A percentile compares a stretch with the other conserved stretches of the same genome.
Evolutionary conservation across 2,888 invertebrate species (phyloP).

Genomic region (Nasonia oneida): DNA sequence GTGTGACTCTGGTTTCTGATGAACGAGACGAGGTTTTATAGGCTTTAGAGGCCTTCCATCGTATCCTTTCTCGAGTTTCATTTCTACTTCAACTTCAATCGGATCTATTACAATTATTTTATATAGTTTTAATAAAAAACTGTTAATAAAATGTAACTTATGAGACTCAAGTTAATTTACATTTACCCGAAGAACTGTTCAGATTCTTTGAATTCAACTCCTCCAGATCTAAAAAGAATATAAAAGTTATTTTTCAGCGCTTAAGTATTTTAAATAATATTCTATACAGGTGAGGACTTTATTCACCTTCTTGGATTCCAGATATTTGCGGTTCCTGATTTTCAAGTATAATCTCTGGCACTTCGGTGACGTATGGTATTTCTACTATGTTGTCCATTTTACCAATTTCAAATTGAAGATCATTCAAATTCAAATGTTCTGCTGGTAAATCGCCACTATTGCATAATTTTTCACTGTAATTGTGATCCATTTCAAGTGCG

Average conservation of each 20-base stretch:
- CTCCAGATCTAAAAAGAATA: neutral
- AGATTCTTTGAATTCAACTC: neutral
- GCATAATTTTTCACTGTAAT: slow-evolving; percentile 5
- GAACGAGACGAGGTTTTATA: neutral
- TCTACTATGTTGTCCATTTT: neutral
- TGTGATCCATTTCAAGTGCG: neutral
- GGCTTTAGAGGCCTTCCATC: neutral
- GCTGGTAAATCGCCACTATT: neutral
- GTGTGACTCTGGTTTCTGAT: neutral
- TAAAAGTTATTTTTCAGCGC: neutral
- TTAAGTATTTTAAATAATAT: neutral
- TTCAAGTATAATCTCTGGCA: neutral
- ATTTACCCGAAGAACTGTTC: neutral
- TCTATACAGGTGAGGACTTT: neutral
- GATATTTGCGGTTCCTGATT: neutral
- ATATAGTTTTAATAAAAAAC: neutral
- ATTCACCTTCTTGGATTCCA: neutral
- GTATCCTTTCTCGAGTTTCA: neutral
- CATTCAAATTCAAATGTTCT: neutral
- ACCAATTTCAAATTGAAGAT: neutral
- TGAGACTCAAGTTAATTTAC: neutral
- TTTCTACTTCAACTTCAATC: neutral
- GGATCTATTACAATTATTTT: neutral
- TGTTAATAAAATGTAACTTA: neutral
- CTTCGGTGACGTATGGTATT: neutral